Percentiles rank a stretch among this genome's conserved stretches.
Evolutionary conservation across 2,888 invertebrate genomes (phyloP).

Genomic region (Melieria crassipennis): DNA sequence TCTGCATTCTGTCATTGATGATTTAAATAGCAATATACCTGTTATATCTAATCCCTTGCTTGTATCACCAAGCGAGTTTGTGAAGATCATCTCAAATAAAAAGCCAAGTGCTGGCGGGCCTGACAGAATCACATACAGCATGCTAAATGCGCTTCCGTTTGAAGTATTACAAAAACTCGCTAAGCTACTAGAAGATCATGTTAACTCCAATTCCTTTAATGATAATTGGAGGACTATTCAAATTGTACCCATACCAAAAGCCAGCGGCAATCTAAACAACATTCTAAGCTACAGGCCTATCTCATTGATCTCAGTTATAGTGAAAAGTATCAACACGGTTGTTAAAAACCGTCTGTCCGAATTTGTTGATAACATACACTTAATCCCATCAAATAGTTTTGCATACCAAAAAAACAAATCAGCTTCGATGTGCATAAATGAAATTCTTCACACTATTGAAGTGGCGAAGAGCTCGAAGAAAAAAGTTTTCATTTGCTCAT

Average conservation of each 20-base stretch:
- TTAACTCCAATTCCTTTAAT: not conserved
- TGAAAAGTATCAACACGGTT: not conserved
- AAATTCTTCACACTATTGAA: too few species aligned
- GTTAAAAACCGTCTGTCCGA: not conserved
- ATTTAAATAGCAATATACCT: too few species aligned
- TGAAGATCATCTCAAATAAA: not conserved
- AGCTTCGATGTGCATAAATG: too few species aligned
- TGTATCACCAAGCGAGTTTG: not conserved
- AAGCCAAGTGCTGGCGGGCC: not conserved
- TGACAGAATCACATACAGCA: not conserved
- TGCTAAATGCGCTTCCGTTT: not conserved
- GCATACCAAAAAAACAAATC: too few species aligned
- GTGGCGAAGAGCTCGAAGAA: too few species aligned
- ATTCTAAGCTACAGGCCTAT: slow-evolving; percentile 5
- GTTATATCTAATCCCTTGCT: not conserved
- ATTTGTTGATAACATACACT: too few species aligned
- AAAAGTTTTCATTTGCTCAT: too few species aligned
- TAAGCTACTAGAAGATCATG: not conserved
- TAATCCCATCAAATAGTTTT: not conserved
- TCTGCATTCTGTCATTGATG: not conserved
- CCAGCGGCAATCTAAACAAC: not conserved
- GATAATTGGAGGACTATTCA: not conserved
- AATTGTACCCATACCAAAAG: not conserved
- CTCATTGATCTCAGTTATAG: not conserved
- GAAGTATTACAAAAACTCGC: not conserved